These are phyloP conservation scores for Engraulis encrasicolus DNA, from an alignment of 2,113 vertebrate genomes.

Conservation along the genomic window DNA sequence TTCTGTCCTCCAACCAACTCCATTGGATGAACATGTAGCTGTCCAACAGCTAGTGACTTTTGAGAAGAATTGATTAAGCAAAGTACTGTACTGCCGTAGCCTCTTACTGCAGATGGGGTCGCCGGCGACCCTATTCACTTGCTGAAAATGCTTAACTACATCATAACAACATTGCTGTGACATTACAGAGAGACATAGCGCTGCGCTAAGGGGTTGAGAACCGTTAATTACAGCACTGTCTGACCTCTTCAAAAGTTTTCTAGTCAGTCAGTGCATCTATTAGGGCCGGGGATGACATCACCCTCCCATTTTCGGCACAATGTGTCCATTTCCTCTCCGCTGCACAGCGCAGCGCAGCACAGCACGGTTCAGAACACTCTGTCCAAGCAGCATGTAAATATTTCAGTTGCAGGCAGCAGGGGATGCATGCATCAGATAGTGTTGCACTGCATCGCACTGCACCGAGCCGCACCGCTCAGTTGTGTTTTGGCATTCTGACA, in stretches of 20 bases:
- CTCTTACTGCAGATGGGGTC: no score
- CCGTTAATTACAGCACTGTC: slow-evolving; percentile 44
- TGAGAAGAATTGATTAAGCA: slow-evolving; percentile 41
- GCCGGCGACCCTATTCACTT: no score
- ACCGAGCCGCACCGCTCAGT: background rate
- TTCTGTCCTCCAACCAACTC: background rate
- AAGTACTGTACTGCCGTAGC: background rate
- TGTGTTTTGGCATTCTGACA: slow-evolving; percentile 21
- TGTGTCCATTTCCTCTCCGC: slow-evolving; percentile 9
- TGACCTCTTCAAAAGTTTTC: slow-evolving; percentile 29
- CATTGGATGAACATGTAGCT: slow-evolving; percentile 19
- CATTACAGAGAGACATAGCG: no score
- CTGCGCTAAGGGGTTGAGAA: no score
- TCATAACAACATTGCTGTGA: no score
- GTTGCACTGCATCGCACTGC: background rate
- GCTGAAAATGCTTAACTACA: no score
- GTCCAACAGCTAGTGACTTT: slow-evolving; percentile 33
- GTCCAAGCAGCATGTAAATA: slow-evolving; percentile 32
- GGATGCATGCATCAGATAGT: slow-evolving; percentile 17
- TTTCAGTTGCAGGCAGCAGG: slow-evolving; percentile 25
- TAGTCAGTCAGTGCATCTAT: no score
- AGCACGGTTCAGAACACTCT: background rate
- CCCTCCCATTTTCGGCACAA: slow-evolving; percentile 33
- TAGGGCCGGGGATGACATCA: slow-evolving; percentile 47
- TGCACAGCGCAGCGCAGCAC: no score